Conservation (phyloP, 2,797 vertebrate genomes). For the Eupleurogrammus muticus region DNA sequence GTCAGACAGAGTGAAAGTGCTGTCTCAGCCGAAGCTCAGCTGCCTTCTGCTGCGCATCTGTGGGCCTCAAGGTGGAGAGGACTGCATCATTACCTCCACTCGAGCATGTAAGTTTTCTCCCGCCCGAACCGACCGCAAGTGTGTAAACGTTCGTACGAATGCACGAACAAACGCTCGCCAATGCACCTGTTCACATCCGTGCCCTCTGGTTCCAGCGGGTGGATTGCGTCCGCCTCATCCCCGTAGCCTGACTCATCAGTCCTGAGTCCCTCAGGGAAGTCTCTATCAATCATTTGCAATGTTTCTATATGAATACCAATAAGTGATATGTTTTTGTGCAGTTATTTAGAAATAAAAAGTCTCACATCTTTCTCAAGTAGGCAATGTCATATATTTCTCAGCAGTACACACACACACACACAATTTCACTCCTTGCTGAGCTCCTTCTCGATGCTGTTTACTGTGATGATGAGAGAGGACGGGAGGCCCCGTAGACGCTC, state of each 20-base stretch:
- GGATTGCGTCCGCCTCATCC: slow-evolving; percentile 8
- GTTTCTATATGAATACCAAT: background rate
- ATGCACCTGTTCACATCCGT: slow-evolving; percentile 8
- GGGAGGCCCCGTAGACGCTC: slow-evolving; percentile 26
- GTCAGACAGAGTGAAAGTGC: slow-evolving; percentile 65
- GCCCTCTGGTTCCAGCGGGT: slow-evolving; percentile 29
- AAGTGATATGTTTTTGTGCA: background rate
- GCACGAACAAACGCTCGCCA: slow-evolving; percentile 6
- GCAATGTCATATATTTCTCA: background rate
- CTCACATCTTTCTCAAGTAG: background rate
- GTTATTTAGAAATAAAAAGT: background rate
- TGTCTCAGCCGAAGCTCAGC: slow-evolving; percentile 75
- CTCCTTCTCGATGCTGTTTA: slow-evolving; percentile 26
- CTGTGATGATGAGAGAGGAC: slow-evolving; percentile 34
- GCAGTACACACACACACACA: slow-evolving; percentile 2
- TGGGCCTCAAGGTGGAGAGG: slow-evolving; percentile 62
- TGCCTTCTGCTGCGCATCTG: slow-evolving; percentile 71
- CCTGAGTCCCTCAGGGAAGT: too few species aligned
- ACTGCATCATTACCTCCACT: slow-evolving; percentile 66
- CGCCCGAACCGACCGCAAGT: slow-evolving; percentile 38
- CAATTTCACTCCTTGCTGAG: slow-evolving; percentile 11
- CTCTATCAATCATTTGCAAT: background rate
- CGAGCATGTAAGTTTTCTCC: slow-evolving; percentile 52
- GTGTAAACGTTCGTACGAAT: slow-evolving; percentile 3
- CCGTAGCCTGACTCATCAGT: slow-evolving; percentile 16